Evolutionary conservation across 2,113 vertebrate genomes (phyloP).

Genomic region (Geococcyx californianus): DNA sequence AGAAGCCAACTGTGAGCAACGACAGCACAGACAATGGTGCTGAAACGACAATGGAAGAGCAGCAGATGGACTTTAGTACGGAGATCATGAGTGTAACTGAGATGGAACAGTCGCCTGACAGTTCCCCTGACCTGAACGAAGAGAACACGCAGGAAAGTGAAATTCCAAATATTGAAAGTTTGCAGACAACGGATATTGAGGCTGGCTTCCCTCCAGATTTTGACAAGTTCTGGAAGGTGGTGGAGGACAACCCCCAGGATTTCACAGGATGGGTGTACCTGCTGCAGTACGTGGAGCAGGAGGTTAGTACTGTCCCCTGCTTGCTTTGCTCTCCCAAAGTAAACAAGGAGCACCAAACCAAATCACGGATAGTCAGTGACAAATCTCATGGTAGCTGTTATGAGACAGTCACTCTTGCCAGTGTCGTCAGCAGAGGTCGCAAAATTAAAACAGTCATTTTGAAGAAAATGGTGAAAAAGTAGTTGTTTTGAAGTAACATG

Average conservation of each 20-base stretch:
- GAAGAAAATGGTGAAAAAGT: not conserved
- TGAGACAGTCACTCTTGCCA: not conserved
- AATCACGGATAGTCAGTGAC: rapidly evolving
- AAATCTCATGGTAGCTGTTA: not conserved
- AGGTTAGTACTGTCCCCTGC: slow-evolving; percentile 78
- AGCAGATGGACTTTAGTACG: slow-evolving; percentile 73
- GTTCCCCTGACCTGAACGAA: slow-evolving; percentile 80
- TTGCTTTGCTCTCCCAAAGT: not conserved
- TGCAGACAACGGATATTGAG: slow-evolving; percentile 74
- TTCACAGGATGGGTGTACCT: slow-evolving; percentile 98
- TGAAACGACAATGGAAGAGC: slow-evolving; percentile 45
- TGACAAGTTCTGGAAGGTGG: slow-evolving; percentile 92
- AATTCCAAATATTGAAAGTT: slow-evolving; percentile 59
- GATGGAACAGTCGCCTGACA: slow-evolving; percentile 85
- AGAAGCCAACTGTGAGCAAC: slow-evolving; percentile 38
- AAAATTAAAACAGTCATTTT: rapidly evolving
- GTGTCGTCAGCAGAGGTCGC: not conserved
- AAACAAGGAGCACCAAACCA: not conserved
- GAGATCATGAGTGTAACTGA: slow-evolving; percentile 82
- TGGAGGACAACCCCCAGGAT: slow-evolving; percentile 94
- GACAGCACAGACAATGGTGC: slow-evolving; percentile 39
- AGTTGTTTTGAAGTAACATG: rapidly evolving
- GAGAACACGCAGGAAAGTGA: slow-evolving; percentile 80
- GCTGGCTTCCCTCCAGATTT: slow-evolving; percentile 86
- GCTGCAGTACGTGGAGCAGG: slow-evolving; percentile 96